Evolutionary conservation across 2,797 vertebrate species (phyloP).

Genomic region (Poecilia gillii): DNA sequence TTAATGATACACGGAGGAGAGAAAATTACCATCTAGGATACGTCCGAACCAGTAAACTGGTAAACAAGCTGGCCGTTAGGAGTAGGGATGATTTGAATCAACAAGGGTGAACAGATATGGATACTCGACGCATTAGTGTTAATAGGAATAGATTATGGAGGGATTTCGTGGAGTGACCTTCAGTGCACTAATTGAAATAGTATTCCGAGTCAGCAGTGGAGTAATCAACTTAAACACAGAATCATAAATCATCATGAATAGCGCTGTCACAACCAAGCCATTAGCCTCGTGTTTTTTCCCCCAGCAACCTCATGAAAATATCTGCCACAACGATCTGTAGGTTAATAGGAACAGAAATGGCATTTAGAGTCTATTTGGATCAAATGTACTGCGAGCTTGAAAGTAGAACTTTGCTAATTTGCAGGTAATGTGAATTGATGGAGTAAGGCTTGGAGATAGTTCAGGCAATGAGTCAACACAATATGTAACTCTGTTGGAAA

Average conservation of each 20-base stretch:
- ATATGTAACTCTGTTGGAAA: conserved; percentile 30
- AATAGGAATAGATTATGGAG: conserved; percentile 99
- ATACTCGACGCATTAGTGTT: conserved; percentile 99
- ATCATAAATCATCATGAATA: conserved; percentile 99
- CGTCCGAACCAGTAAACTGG: conserved; percentile 95
- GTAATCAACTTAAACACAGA: conserved; percentile 99
- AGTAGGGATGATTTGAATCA: conserved; percentile 99
- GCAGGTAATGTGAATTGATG: conserved; percentile 99
- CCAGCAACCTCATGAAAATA: conserved; percentile 97
- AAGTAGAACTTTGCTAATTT: conserved; percentile 99
- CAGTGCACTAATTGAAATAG: conserved; percentile 99
- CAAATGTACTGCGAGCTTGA: conserved; percentile 96
- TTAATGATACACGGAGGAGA: conserved; percentile 93
- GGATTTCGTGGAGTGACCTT: conserved; percentile 99
- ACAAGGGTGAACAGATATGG: conserved; percentile 99
- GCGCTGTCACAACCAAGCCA: conserved; percentile 99
- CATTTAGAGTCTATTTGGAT: conserved; percentile 99
- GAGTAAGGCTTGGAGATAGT: conserved; percentile 91
- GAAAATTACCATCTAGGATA: conserved; percentile 95
- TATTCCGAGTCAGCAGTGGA: conserved; percentile 99
- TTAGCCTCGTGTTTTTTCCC: conserved; percentile 96
- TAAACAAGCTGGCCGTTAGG: conserved; percentile 98
- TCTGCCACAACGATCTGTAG: conserved; percentile 98
- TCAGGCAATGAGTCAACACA: conserved; percentile 81
- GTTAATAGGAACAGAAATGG: conserved; percentile 99